Evolutionary conservation across 2,888 invertebrate genomes (phyloP).

Genomic region (Choristoneura rosaceana): DNA sequence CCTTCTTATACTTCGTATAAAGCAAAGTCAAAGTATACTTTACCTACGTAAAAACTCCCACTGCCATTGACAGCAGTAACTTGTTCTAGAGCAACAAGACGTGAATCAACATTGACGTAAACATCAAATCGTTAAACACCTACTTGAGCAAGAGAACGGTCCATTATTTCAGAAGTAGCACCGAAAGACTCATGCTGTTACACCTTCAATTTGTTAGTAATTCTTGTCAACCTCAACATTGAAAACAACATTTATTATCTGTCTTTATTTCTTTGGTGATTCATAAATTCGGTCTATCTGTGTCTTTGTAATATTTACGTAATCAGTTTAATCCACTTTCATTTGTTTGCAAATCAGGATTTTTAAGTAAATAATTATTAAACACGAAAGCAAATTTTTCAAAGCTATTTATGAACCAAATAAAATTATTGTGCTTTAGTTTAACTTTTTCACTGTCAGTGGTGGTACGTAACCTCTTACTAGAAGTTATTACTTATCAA

Average conservation of each 20-base stretch:
- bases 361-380: background rate
- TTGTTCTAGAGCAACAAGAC: constrained; percentile 1
- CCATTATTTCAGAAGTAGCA: constrained; percentile 4
- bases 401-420: background rate
- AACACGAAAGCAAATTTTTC: background rate
- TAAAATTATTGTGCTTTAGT: background rate
- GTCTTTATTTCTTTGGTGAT: constrained; percentile 15
- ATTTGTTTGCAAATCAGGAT: constrained; percentile 2
- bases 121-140: constrained; percentile 14
- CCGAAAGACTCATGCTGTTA: background rate
- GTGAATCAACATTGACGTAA: constrained; percentile 27
- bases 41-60: background rate
- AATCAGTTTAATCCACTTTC: constrained; percentile 2
- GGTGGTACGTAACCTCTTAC: too few relatives aligned
- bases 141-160: background rate
- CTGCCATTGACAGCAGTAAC: background rate
- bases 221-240: constrained; percentile 26
- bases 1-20: background rate
- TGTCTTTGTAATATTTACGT: constrained; percentile 8
- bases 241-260: constrained; percentile 21
- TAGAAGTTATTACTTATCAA: too few relatives aligned
- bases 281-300: constrained; percentile 14
- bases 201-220: constrained; percentile 18
- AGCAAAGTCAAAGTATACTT: constrained; percentile 4
- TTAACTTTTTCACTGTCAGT: background rate